These are phyloP conservation scores for Drosophila novamexicana DNA, from an alignment of 1,140 invertebrate species.

Conservation along the genomic window DNA sequence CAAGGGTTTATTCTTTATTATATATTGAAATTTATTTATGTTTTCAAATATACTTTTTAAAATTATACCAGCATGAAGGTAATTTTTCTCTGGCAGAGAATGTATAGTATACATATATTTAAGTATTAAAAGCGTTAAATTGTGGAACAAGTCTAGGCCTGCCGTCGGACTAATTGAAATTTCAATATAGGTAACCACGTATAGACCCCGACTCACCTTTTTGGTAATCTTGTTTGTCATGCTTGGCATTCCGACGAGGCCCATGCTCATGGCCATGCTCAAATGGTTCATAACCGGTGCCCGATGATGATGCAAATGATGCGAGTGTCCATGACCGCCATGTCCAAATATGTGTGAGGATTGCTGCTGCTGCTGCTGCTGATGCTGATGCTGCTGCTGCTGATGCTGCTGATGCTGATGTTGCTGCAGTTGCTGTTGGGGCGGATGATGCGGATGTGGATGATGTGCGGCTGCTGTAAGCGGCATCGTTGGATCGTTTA, in stretches of 20 bases:
- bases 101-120: neutral
- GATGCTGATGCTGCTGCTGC: conserved; percentile 48
- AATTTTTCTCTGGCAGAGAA: too few species aligned
- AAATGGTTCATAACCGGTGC: conserved; percentile 73
- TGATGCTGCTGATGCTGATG: conserved; percentile 30
- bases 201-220: conserved; percentile 60
- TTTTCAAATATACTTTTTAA: too few species aligned
- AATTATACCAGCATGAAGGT: too few species aligned
- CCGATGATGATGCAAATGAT: conserved; percentile 56
- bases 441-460: conserved; percentile 68
- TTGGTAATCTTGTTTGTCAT: conserved; percentile 84
- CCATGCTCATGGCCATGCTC: conserved; percentile 83
- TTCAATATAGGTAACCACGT: neutral
- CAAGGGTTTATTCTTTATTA: too few species aligned
- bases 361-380: conserved; percentile 51
- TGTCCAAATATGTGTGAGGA: conserved; percentile 54
- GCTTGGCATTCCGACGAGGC: conserved; percentile 72
- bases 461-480: conserved; percentile 83
- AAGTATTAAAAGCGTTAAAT: neutral
- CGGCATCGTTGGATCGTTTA: conserved; percentile 86
- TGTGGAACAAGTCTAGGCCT: neutral
- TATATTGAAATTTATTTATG: too few species aligned
- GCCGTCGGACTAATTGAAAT: neutral
- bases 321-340: conserved; percentile 58
- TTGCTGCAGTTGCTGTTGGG: conserved; percentile 44